phyloP scores from a whole-genome alignment of 2,113 vertebrate species.

The Campylomormyrus numenius region DNA sequence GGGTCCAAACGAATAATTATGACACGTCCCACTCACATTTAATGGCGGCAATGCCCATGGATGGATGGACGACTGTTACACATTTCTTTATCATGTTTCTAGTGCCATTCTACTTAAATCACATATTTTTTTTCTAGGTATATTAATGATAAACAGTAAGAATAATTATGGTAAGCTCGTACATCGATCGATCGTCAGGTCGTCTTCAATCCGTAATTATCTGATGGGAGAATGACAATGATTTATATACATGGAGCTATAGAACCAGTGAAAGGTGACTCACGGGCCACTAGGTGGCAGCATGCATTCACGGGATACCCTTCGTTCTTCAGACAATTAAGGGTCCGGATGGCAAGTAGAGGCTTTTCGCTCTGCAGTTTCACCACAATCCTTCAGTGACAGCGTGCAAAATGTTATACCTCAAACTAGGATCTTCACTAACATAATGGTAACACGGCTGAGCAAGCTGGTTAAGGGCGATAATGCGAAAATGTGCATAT shows the following conservation, averaged over 20 bases:
- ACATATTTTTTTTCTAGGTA: not conserved
- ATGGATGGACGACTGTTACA: not conserved
- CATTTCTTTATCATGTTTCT: not conserved
- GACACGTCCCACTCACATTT: too few relatives aligned
- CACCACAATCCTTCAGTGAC: not conserved
- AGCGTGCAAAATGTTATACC: not conserved
- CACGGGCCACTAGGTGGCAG: slow-evolving; percentile 13
- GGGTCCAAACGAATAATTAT: too few relatives aligned
- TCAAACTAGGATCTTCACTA: not conserved
- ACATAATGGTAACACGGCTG: not conserved
- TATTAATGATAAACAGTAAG: not conserved
- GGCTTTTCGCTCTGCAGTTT: not conserved
- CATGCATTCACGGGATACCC: not conserved
- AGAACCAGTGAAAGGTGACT: not conserved
- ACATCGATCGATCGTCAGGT: not conserved
- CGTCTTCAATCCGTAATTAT: not conserved
- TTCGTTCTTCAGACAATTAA: not conserved
- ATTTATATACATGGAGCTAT: not conserved
- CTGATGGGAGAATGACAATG: not conserved
- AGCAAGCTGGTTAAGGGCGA: not conserved
- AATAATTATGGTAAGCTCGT: not conserved
- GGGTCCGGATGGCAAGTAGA: not conserved
- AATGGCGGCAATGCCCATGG: too few relatives aligned
- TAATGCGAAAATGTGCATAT: not conserved
- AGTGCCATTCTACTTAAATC: not conserved